These are phyloP conservation scores for Drosophila ironensis DNA, from an alignment of 1,140 invertebrate species.

Conservation along the genomic window DNA sequence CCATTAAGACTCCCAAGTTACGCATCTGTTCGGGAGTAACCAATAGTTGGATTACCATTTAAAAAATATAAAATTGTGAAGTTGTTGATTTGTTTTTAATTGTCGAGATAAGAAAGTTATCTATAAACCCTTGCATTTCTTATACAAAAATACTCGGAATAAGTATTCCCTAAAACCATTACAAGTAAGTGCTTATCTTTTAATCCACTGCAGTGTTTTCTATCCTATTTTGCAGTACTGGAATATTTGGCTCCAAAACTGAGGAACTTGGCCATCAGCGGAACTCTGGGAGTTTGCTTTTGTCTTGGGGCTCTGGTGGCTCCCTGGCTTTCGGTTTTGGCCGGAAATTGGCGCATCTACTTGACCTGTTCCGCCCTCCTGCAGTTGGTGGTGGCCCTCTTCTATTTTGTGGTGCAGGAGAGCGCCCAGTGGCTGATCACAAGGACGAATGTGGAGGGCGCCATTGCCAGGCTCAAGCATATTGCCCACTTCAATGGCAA, in stretches of 20 bases:
- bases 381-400: conserved; percentile 81
- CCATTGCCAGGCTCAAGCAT: conserved; percentile 83
- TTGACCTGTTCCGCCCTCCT: conserved; percentile 82
- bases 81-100: background rate
- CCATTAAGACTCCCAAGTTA: conserved; percentile 9
- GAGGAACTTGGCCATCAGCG: conserved; percentile 84
- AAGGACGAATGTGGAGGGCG: conserved; percentile 83
- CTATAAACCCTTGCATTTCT: too few species aligned
- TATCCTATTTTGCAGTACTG: conserved; percentile 81
- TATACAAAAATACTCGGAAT: background rate
- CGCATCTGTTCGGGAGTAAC: too few species aligned
- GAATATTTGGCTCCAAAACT: conserved; percentile 84
- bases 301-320: conserved; percentile 83
- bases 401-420: conserved; percentile 84
- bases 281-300: conserved; percentile 84
- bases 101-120: too few species aligned
- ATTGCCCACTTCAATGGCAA: conserved; percentile 84
- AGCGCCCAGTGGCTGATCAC: conserved; percentile 86
- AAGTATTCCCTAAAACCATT: background rate
- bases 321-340: conserved; percentile 83
- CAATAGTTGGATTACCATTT: too few species aligned
- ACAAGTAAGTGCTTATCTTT: background rate
- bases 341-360: conserved; percentile 83
- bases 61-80: too few species aligned
- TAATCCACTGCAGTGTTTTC: background rate